Percentiles rank a stretch among this genome's conserved stretches.
Evolutionary conservation across 2,888 invertebrate genomes (phyloP).

Genomic region (Agrilus cyanescens): DNA sequence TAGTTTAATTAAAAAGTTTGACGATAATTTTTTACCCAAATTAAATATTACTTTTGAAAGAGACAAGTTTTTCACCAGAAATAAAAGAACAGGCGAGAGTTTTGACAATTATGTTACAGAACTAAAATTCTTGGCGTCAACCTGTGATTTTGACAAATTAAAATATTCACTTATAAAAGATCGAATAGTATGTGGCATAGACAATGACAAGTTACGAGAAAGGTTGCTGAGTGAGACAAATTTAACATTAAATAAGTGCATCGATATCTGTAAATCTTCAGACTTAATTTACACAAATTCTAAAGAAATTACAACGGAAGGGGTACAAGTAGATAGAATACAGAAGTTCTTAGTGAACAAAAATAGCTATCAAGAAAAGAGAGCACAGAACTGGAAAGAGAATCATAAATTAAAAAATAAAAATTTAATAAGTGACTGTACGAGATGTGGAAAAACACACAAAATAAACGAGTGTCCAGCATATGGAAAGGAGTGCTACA

Average conservation of each 20-base stretch:
- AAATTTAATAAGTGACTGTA: background rate
- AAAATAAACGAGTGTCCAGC: too few species aligned
- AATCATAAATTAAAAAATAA: too few species aligned
- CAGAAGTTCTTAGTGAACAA: too few species aligned
- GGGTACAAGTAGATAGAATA: too few species aligned
- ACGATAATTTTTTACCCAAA: background rate
- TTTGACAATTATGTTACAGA: background rate
- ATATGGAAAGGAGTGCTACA: too few species aligned
- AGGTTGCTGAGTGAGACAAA: background rate
- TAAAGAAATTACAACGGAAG: background rate
- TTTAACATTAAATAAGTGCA: background rate
- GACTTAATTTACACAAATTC: background rate
- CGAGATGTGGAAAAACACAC: background rate
- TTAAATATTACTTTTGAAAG: background rate
- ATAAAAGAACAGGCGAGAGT: background rate
- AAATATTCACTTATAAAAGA: background rate
- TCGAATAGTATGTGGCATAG: background rate
- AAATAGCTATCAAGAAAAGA: background rate
- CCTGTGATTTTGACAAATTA: slow-evolving; percentile 1
- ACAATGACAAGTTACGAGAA: background rate
- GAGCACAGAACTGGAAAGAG: too few species aligned
- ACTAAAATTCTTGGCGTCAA: background rate
- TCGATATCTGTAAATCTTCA: background rate
- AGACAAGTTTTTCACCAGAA: background rate
- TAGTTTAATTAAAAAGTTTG: background rate